Conservation (phyloP, 1,140 invertebrate genomes). For the Globodera ellingtonae region DNA sequence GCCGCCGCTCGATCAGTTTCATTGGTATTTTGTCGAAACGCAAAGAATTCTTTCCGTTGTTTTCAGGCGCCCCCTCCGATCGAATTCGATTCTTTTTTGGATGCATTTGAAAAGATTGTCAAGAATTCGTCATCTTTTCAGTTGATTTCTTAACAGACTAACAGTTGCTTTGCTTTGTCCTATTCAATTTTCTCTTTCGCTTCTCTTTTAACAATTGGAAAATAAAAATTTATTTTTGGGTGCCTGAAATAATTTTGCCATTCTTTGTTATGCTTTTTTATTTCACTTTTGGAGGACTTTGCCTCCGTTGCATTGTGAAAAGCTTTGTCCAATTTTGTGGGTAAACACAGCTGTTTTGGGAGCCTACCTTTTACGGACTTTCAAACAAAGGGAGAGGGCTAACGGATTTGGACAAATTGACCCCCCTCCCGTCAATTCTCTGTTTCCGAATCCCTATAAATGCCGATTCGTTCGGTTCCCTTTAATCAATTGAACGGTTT, state of each 20-base stretch:
- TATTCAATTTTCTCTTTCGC: not conserved
- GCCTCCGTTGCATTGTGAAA: not conserved
- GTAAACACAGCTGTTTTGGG: not conserved
- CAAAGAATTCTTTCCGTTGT: not conserved
- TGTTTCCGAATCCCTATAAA: not conserved
- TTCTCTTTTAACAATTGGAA: not conserved
- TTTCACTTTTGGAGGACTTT: not conserved
- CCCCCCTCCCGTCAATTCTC: not conserved
- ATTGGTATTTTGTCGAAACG: not conserved
- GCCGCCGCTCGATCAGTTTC: slow-evolving; percentile 17
- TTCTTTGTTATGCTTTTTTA: too few species aligned
- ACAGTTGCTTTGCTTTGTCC: not conserved
- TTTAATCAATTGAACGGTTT: not conserved
- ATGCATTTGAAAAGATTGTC: not conserved
- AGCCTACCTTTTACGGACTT: too few species aligned
- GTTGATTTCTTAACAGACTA: not conserved
- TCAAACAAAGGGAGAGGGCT: too few species aligned
- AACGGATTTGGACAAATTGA: too few species aligned
- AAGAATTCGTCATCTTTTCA: not conserved
- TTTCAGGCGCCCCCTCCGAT: not conserved
- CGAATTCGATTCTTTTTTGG: not conserved
- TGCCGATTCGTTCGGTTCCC: not conserved
- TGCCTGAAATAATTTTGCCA: too few species aligned
- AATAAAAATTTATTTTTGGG: not conserved
- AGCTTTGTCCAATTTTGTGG: not conserved